Conservation (phyloP, 2,797 vertebrate genomes). For the Tapera naevia region DNA sequence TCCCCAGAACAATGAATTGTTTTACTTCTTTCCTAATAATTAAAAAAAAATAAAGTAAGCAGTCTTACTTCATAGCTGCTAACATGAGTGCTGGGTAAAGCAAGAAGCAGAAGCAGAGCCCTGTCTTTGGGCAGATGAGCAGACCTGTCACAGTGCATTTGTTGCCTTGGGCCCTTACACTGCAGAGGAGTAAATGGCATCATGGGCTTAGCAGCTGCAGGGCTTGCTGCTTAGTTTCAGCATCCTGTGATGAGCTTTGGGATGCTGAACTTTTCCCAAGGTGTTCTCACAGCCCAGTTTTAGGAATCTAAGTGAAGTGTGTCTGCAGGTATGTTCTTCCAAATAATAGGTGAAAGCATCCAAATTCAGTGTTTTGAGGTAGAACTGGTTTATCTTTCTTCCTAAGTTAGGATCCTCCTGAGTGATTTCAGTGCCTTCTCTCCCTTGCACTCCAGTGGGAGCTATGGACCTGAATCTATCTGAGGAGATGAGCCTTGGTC, state of each 20-base stretch:
- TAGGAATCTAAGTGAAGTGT: not conserved
- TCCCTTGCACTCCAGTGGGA: not conserved
- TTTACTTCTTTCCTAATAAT: slow-evolving; percentile 6
- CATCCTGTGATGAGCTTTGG: not conserved
- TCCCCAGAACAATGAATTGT: not conserved
- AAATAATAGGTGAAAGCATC: not conserved
- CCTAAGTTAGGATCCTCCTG: not conserved
- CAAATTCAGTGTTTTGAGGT: not conserved
- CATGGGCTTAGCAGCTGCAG: not conserved
- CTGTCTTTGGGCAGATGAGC: not conserved
- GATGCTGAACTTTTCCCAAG: not conserved
- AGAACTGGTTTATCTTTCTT: not conserved
- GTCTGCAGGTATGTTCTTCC: not conserved
- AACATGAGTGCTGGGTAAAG: not conserved
- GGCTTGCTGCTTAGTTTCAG: not conserved
- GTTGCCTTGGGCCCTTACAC: not conserved
- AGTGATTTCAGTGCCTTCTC: not conserved
- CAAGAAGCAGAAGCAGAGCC: not conserved
- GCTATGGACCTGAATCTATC: rapidly evolving
- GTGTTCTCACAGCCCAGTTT: not conserved
- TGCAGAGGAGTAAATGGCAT: not conserved
- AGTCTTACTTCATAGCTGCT: not conserved
- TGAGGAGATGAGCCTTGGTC: not conserved
- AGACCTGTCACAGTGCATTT: not conserved
- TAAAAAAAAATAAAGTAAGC: not conserved